Evolutionary conservation across 2,888 invertebrate genomes (phyloP).

Genomic region (Cataglyphis cursor): DNA sequence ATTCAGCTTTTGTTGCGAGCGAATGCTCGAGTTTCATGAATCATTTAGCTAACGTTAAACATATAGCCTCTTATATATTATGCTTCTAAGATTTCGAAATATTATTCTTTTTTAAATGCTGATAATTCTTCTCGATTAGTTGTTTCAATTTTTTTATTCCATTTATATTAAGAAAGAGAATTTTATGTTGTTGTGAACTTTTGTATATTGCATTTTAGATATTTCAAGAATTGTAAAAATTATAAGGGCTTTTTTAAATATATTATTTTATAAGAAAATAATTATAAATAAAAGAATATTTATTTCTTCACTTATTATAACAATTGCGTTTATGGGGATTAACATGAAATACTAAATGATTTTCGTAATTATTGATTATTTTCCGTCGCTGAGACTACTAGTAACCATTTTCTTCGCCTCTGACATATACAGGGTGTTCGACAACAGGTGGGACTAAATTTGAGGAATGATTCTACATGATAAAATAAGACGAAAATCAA

Average conservation of each 20-base stretch:
- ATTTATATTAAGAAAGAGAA: neutral
- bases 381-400: neutral
- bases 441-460: no score
- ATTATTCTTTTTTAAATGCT: neutral
- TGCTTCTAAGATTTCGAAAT: slow-evolving; percentile 8
- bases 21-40: slow-evolving; percentile 25
- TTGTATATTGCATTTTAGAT: neutral
- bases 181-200: neutral
- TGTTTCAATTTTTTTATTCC: neutral
- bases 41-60: slow-evolving; percentile 6
- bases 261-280: neutral
- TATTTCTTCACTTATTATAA: neutral
- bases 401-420: neutral
- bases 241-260: neutral
- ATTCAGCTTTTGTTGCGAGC: slow-evolving; percentile 64
- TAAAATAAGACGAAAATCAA: no score
- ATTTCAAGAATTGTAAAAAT: slow-evolving; percentile 1
- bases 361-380: neutral
- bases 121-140: neutral
- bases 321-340: neutral
- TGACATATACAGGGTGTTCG: no score
- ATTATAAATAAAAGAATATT: neutral
- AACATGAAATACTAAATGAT: neutral
- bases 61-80: neutral
- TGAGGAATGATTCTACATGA: no score